These are phyloP conservation scores for Pterostichus niger DNA, from an alignment of 2,888 invertebrate species.

Conservation along the genomic window DNA sequence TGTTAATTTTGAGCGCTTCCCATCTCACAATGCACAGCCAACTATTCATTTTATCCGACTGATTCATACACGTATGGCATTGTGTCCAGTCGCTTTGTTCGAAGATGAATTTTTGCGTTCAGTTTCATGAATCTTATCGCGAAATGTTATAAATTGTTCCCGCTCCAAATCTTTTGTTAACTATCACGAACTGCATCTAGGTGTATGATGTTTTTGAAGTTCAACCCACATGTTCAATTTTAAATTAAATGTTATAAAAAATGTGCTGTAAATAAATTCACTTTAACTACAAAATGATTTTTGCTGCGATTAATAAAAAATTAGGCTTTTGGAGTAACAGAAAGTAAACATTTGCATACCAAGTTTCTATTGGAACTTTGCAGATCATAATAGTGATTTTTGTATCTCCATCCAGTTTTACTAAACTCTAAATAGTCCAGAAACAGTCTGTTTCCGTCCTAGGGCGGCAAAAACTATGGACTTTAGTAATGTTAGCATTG, in stretches of 20 bases:
- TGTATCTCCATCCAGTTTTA: too few species aligned
- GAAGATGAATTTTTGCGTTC: conserved; percentile 42
- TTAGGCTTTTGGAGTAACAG: too few species aligned
- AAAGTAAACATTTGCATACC: too few species aligned
- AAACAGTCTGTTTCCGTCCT: too few species aligned
- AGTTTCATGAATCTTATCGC: conserved; percentile 50
- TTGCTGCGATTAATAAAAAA: too few species aligned
- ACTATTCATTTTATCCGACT: conserved; percentile 22
- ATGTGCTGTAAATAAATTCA: not conserved
- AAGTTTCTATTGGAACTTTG: too few species aligned
- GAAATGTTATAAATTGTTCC: conserved; percentile 33
- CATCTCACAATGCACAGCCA: not conserved
- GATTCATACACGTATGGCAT: conserved; percentile 46
- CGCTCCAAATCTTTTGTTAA: conserved; percentile 40
- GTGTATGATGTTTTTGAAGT: too few species aligned
- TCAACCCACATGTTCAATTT: conserved; percentile 23
- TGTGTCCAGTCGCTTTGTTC: conserved; percentile 34
- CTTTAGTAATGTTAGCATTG: too few species aligned
- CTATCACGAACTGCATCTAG: conserved; percentile 19
- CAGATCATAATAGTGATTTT: too few species aligned
- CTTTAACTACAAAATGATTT: not conserved
- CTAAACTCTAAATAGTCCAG: too few species aligned
- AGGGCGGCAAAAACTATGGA: too few species aligned
- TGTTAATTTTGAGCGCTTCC: conserved; percentile 25
- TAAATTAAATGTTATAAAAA: conserved; percentile 9